phyloP scores from a whole-genome alignment of 2,888 invertebrate genomes.

The Hedychridium roseum region DNA sequence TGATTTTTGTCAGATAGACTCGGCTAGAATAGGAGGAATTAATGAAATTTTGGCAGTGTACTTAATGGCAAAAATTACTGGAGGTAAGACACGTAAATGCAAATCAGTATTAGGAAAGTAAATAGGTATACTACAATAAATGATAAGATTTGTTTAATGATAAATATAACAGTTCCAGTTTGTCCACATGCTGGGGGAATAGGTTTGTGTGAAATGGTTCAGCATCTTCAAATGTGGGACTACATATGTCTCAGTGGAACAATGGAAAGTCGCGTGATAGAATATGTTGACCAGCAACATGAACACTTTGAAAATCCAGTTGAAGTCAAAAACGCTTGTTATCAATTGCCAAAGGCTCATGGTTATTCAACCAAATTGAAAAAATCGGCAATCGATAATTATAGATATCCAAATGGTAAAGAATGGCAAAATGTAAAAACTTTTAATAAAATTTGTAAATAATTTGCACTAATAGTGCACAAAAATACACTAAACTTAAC shows the following conservation, averaged over 20 bases:
- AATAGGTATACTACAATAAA: neutral
- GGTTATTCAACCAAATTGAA: slow-evolving; percentile 87
- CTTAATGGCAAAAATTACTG: slow-evolving; percentile 86
- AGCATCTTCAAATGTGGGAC: slow-evolving; percentile 91
- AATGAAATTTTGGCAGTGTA: slow-evolving; percentile 89
- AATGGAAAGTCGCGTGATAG: slow-evolving; percentile 77
- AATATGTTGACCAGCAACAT: slow-evolving; percentile 90
- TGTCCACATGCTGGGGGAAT: slow-evolving; percentile 96
- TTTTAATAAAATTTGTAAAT: slow-evolving; percentile 46
- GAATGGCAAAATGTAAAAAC: slow-evolving; percentile 76
- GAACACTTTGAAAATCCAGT: slow-evolving; percentile 85
- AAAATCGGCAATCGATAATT: slow-evolving; percentile 72
- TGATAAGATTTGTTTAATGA: neutral
- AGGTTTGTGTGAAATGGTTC: slow-evolving; percentile 92
- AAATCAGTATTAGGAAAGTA: neutral
- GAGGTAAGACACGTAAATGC: slow-evolving; percentile 70
- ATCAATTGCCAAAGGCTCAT: slow-evolving; percentile 78
- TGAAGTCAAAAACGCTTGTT: slow-evolving; percentile 74
- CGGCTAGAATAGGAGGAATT: slow-evolving; percentile 85
- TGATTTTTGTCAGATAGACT: slow-evolving; percentile 90
- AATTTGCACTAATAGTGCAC: too few relatives aligned
- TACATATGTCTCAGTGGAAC: slow-evolving; percentile 78
- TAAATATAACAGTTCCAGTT: slow-evolving; percentile 77
- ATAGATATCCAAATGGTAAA: slow-evolving; percentile 79
- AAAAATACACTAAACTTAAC: slow-evolving; percentile 8